A percentile compares a stretch with the other conserved stretches of the same genome.
Evolutionary conservation across 2,888 invertebrate genomes (phyloP).

Genomic region (Volucella inflata): DNA sequence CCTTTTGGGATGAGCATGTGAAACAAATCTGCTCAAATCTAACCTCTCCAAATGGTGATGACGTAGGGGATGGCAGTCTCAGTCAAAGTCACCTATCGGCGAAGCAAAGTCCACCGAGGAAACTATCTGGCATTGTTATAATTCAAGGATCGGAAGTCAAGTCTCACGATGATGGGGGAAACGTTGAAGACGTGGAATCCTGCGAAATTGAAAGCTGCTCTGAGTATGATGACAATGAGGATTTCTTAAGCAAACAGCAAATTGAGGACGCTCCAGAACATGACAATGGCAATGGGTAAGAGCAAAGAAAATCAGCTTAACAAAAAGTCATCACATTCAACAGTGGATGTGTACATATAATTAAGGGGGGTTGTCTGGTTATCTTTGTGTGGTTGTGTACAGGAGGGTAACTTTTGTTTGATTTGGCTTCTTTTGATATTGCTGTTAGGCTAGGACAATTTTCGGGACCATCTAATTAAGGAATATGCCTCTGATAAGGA

Average conservation of each 20-base stretch:
- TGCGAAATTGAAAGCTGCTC: slow-evolving; percentile 72
- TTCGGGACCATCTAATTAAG: slow-evolving; percentile 22
- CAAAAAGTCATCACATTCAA: background rate
- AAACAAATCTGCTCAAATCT: slow-evolving; percentile 80
- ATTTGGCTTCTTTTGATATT: background rate
- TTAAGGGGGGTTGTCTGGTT: slow-evolving; percentile 1
- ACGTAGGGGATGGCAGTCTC: slow-evolving; percentile 1
- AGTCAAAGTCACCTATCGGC: slow-evolving; percentile 15
- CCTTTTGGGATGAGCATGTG: slow-evolving; percentile 79
- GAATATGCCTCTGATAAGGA: background rate
- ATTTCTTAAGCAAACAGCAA: slow-evolving; percentile 52
- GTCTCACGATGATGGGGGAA: slow-evolving; percentile 39
- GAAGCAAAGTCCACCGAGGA: slow-evolving; percentile 47
- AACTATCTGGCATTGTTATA: slow-evolving; percentile 72
- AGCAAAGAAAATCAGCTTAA: slow-evolving; percentile 13
- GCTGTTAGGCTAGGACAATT: background rate
- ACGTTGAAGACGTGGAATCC: slow-evolving; percentile 60
- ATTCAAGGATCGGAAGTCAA: slow-evolving; percentile 70
- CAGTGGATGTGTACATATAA: slow-evolving; percentile 15
- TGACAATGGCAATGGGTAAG: slow-evolving; percentile 57
- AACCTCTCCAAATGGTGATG: slow-evolving; percentile 72
- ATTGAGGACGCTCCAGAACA: slow-evolving; percentile 28
- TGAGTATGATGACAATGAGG: slow-evolving; percentile 77
- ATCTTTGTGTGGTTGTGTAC: too few relatives aligned
- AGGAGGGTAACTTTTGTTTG: background rate